Evolutionary conservation across 2,888 invertebrate genomes (phyloP).

Genomic region (Himalopsyche kuldschensis): DNA sequence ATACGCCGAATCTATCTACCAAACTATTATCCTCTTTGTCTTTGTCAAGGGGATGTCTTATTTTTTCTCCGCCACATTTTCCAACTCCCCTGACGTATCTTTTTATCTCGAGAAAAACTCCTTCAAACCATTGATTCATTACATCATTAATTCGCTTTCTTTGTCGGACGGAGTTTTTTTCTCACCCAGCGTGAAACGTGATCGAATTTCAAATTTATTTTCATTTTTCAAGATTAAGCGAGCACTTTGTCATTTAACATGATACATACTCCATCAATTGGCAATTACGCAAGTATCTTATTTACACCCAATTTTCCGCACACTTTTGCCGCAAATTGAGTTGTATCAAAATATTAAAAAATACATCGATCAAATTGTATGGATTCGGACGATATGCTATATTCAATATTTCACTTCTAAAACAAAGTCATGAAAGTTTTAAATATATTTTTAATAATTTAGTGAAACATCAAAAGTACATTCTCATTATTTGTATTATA

Average conservation of each 20-base stretch:
- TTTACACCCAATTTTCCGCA: neutral
- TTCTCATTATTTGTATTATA: too few relatives aligned
- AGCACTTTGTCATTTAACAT: neutral
- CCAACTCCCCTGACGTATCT: slow-evolving; percentile 17
- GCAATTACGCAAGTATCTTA: neutral
- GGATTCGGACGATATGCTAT: neutral
- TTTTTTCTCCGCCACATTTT: neutral
- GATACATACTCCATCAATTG: slow-evolving; percentile 1
- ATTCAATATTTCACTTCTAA: too few relatives aligned
- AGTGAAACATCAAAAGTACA: too few relatives aligned
- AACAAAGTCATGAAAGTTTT: too few relatives aligned
- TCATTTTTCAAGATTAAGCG: slow-evolving; percentile 23
- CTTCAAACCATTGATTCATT: slow-evolving; percentile 38
- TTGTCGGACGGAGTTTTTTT: slow-evolving; percentile 11
- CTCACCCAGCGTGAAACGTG: slow-evolving; percentile 17
- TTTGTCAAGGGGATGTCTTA: slow-evolving; percentile 14
- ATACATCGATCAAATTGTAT: neutral
- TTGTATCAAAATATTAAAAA: neutral
- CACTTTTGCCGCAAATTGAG: neutral
- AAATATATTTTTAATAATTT: too few relatives aligned
- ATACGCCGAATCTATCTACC: neutral
- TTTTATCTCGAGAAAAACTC: slow-evolving; percentile 16
- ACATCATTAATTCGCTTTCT: slow-evolving; percentile 36
- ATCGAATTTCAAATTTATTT: slow-evolving; percentile 33
- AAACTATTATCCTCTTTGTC: slow-evolving; percentile 7